A percentile compares a stretch with the other conserved stretches of the same genome.
Conservation (phyloP, 2,888 invertebrate species). For the Eurytoma californica region DNA sequence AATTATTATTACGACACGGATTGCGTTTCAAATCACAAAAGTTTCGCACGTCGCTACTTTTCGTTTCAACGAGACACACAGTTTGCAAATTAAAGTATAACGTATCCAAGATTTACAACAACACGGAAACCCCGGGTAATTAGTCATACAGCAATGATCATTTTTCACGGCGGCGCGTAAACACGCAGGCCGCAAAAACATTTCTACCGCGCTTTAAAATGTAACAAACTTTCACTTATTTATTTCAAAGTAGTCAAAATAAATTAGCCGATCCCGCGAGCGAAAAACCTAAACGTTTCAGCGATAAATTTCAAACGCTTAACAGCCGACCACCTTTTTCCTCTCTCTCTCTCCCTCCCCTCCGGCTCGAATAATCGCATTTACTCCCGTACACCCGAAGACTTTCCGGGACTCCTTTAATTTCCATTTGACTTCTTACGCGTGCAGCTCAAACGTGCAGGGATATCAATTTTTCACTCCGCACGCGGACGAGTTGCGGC, state of each 20-base stretch:
- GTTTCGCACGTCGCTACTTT: no score
- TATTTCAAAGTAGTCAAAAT: no score
- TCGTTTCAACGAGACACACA: not conserved
- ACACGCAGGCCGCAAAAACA: slow-evolving; percentile 13
- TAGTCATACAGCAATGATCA: no score
- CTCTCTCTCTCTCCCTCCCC: no score
- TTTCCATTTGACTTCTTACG: not conserved
- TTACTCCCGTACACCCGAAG: no score
- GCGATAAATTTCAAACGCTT: no score
- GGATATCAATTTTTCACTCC: slow-evolving; percentile 16
- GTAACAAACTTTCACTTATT: slow-evolving; percentile 27
- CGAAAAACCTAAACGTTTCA: no score
- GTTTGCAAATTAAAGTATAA: slow-evolving; percentile 9
- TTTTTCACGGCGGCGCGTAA: not conserved
- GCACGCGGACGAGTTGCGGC: not conserved
- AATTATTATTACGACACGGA: no score
- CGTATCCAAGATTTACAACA: slow-evolving; percentile 3
- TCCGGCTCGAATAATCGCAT: no score
- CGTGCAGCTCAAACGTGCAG: not conserved
- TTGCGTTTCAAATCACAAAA: no score
- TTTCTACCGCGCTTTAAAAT: slow-evolving; percentile 12
- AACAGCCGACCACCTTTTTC: no score
- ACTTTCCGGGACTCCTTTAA: not conserved
- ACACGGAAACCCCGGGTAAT: not conserved
- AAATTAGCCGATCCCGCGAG: no score